Base-by-base conservation (phyloP, 2,797 vertebrate genomes). In the Esox masquinongy region DNA sequence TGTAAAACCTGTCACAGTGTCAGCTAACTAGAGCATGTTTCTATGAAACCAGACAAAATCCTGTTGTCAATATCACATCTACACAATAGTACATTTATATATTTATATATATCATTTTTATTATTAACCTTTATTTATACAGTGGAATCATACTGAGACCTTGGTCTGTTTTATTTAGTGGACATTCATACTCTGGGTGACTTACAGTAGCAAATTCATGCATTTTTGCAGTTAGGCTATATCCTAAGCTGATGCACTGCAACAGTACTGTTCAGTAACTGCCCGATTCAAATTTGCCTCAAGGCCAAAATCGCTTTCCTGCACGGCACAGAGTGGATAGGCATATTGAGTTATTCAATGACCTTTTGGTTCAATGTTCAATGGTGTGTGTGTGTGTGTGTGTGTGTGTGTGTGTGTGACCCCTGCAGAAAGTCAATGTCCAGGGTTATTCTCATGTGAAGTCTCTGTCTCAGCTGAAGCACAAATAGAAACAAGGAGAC, bases 371-470 rank as follows among this genome's bases (percentile, higher is more conserved):
- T 61, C 56, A 24, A 61, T 26, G 34, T 22, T 53, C 4, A n/a
- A n/a, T n/a, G n/a, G 47, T 71, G 69, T 51, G 69, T 16, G 6
- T 31, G 69, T 31, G 69, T 51, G 26, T 51, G 24, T 53, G 69
- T 69, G 68, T 47, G 68, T 69, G 34, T 47, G 16, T 43, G 36
- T 69, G 68, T 43, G 68, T 70, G n/a, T 15, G 4, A 17, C 26
- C 47, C 26, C 31, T 71, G 26, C 22, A 49, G 68, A 17, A 19
- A 70, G 68, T 70, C 19, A 16, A 31, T 16, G 68, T 1, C 24
- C 22, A 71, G 47, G 4, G 17, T 49, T 74, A 64, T 24, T 43
- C 56, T 49, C n/a, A 64, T 73, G 71, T 64, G 17, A 36, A 49
- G 29, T 36, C 31, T 36, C 36, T 64, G 19, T 50, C 39, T 11